Evolutionary conservation across 2,888 invertebrate genomes (phyloP).

Genomic region (Caenorhabditis angaria): DNA sequence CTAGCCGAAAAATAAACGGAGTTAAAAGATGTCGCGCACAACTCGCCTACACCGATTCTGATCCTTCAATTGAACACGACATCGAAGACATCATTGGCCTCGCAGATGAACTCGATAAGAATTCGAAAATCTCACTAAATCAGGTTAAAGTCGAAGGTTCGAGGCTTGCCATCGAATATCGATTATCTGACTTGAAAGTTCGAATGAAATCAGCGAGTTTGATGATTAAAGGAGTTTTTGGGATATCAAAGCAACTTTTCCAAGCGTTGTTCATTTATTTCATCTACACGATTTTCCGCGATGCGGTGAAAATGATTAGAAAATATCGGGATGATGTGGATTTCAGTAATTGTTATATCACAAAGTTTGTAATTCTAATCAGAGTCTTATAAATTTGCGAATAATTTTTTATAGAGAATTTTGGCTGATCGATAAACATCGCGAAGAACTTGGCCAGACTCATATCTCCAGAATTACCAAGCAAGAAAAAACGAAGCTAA

Average conservation of each 20-base stretch:
- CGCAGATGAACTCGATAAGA: constrained; percentile 53
- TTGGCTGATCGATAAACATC: constrained; percentile 64
- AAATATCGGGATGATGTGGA: constrained; percentile 63
- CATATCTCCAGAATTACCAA: constrained; percentile 45
- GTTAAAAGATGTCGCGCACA: constrained; percentile 33
- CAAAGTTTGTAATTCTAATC: constrained; percentile 24
- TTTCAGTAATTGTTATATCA: constrained; percentile 63
- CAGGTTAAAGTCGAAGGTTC: constrained; percentile 60
- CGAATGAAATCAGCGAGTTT: constrained; percentile 47
- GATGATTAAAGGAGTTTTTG: constrained; percentile 46
- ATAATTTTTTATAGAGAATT: constrained; percentile 51
- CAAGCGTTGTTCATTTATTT: constrained; percentile 59
- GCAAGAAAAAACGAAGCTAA: constrained; percentile 46
- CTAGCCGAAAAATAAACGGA: constrained; percentile 34
- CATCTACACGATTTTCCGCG: constrained; percentile 63
- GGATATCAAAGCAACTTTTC: constrained; percentile 54
- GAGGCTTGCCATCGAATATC: constrained; percentile 54
- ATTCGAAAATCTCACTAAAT: constrained; percentile 59
- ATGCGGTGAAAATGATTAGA: constrained; percentile 56
- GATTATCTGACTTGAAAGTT: constrained; percentile 57
- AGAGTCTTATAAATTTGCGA: background rate
- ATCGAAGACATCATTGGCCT: constrained; percentile 49
- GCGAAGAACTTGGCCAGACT: constrained; percentile 36
- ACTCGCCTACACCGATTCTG: constrained; percentile 26
- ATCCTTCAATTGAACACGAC: constrained; percentile 42